Base-by-base conservation (phyloP, 2,888 invertebrate genomes). In the Epistrophe grossulariae region DNA sequence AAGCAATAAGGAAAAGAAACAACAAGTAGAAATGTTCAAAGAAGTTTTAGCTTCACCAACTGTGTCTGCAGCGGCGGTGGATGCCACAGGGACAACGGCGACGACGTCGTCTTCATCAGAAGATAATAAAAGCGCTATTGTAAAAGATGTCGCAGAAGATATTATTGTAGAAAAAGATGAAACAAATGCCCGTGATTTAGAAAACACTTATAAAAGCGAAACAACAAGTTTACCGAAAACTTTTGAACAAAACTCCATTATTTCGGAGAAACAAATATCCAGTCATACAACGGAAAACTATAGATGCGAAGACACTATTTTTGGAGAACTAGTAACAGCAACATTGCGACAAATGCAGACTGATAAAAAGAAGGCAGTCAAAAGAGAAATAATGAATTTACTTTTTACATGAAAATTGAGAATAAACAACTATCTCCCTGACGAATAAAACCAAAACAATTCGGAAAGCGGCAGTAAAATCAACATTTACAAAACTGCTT, bases 381-480 rank as follows among this genome's bases (percentile, higher is more conserved):
- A 91, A 81, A 90, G 90, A 62, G 90, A 91, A 87, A 91, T 91
- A 17, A 91, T 91, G 90, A 90, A 90, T 84, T 83, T 91, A 6
- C 78, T 91, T 19, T 88, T 91, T 17, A 89, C 90, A 7, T 90
- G 85, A 79, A 9, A n/a, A 45, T 31, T 50, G 0, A 1, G 5
- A 17, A 9, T 13, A 28, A 24, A 24, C 3, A 24, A 2, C 24
- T 24, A 24, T 3, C 24, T 24, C 1, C 24, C 24, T 24, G n/a
- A n/a, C n/a, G n/a, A n/a, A n/a, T n/a, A n/a, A n/a, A n/a, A n/a
- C n/a, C n/a, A n/a, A n/a, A n/a, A n/a, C n/a, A n/a, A n/a, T n/a
- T n/a, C n/a, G n/a, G n/a, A n/a, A n/a, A n/a, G n/a, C n/a, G n/a
- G n/a, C n/a, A n/a, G n/a, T n/a, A n/a, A n/a, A n/a, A n/a, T n/a